Evolutionary conservation across 1,140 invertebrate genomes (phyloP).

Genomic region (Bradysia coprophila): DNA sequence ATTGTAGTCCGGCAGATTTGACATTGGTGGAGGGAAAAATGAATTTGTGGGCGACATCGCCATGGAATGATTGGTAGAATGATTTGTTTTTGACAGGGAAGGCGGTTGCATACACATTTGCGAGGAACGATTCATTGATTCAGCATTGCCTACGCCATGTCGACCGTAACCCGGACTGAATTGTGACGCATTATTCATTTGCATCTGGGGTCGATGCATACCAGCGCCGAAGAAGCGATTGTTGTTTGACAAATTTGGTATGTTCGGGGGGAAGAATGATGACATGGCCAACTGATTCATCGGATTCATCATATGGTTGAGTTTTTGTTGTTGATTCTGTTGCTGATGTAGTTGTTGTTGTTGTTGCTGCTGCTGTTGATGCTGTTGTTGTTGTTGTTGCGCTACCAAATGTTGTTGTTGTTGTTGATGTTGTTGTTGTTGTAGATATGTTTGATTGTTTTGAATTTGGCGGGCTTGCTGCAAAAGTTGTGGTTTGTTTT

Average conservation of each 20-base stretch:
- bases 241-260: not conserved
- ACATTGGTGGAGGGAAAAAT: not conserved
- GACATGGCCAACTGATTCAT: slow-evolving; percentile 5
- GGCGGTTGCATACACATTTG: not conserved
- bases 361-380: not conserved
- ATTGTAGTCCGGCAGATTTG: not conserved
- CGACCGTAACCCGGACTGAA: not conserved
- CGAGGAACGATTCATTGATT: not conserved
- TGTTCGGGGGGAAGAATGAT: not conserved
- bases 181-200: not conserved
- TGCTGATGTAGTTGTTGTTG: not conserved
- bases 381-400: slow-evolving; percentile 9
- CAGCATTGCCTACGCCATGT: not conserved
- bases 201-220: not conserved
- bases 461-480: slow-evolving; percentile 6
- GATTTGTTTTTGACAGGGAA: not conserved
- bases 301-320: slow-evolving; percentile 25
- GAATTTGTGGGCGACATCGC: not conserved
- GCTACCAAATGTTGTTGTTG: slow-evolving; percentile 9
- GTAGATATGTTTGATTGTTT: slow-evolving; percentile 11
- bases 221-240: not conserved
- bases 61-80: not conserved
- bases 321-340: not conserved
- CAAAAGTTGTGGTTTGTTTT: not conserved
- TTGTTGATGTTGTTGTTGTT: slow-evolving; percentile 6